phyloP scores from a whole-genome alignment of 2,888 invertebrate genomes.

The Synergus japonicus region DNA sequence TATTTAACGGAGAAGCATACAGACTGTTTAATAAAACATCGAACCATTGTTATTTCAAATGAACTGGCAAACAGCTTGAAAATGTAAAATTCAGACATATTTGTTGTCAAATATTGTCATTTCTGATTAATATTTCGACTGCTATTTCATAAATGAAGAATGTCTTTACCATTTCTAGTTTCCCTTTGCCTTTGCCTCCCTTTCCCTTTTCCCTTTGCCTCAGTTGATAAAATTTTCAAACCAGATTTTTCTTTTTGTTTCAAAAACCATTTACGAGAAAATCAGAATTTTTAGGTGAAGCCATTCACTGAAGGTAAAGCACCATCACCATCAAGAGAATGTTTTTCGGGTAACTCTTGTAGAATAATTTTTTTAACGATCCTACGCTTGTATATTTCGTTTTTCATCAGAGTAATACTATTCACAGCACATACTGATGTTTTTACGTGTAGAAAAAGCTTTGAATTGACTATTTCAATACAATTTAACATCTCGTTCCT shows the following conservation, averaged over 20 bases:
- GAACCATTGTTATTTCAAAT: too few species aligned
- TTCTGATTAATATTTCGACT: not conserved
- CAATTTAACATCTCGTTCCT: not conserved
- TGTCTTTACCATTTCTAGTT: too few species aligned
- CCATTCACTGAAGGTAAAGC: not conserved
- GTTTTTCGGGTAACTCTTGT: not conserved
- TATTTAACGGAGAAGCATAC: not conserved
- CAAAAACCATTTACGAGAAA: not conserved
- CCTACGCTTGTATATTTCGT: not conserved
- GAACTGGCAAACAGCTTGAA: too few species aligned
- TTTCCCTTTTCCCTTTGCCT: too few species aligned
- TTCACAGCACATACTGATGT: not conserved
- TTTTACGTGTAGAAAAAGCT: not conserved
- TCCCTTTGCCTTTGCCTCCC: too few species aligned
- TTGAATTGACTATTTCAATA: constrained; percentile 7
- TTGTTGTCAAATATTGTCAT: not conserved
- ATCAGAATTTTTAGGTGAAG: not conserved
- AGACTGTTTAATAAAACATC: not conserved
- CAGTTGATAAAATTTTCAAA: too few species aligned
- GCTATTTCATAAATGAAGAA: too few species aligned
- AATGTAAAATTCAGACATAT: not conserved
- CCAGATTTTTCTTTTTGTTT: not conserved
- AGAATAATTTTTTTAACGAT: not conserved
- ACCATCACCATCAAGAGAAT: not conserved
- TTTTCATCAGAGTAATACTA: not conserved